These are phyloP conservation scores for Clupea harengus DNA, from an alignment of 2,113 vertebrate species.

Conservation along the genomic window DNA sequence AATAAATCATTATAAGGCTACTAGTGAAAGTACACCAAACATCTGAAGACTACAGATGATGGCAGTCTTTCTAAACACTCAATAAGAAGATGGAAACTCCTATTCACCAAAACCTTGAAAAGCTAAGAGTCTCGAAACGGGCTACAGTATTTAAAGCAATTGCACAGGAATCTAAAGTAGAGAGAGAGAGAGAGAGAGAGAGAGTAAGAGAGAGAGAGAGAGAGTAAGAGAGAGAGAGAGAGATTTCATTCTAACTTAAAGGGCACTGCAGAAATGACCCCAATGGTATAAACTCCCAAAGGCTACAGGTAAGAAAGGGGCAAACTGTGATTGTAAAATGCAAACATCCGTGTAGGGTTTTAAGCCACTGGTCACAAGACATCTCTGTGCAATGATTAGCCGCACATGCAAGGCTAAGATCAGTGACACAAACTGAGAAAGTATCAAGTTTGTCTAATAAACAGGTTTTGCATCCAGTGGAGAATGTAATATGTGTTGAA, in stretches of 20 bases:
- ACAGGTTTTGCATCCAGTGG: constrained; percentile 75
- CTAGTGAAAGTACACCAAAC: background rate
- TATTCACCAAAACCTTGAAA: constrained; percentile 9
- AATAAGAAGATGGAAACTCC: background rate
- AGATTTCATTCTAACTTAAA: constrained; percentile 29
- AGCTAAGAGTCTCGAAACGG: background rate
- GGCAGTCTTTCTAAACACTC: background rate
- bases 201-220: background rate
- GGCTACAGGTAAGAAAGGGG: constrained; percentile 20
- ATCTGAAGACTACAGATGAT: background rate
- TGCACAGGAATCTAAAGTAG: background rate
- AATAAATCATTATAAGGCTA: background rate
- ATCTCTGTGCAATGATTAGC: background rate
- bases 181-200: background rate
- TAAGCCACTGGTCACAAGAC: constrained; percentile 23
- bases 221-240: background rate
- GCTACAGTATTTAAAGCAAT: background rate
- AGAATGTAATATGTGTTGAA: constrained; percentile 69
- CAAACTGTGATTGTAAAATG: constrained; percentile 10
- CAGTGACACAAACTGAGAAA: constrained; percentile 27
- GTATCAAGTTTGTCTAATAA: constrained; percentile 29
- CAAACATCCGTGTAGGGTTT: constrained; percentile 6
- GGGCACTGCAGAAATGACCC: constrained; percentile 23
- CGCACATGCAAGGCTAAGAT: constrained; percentile 39
- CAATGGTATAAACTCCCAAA: background rate